These are phyloP conservation scores for Sinopyrophorus schimmeli DNA, from an alignment of 2,888 invertebrate genomes.

Conservation along the genomic window DNA sequence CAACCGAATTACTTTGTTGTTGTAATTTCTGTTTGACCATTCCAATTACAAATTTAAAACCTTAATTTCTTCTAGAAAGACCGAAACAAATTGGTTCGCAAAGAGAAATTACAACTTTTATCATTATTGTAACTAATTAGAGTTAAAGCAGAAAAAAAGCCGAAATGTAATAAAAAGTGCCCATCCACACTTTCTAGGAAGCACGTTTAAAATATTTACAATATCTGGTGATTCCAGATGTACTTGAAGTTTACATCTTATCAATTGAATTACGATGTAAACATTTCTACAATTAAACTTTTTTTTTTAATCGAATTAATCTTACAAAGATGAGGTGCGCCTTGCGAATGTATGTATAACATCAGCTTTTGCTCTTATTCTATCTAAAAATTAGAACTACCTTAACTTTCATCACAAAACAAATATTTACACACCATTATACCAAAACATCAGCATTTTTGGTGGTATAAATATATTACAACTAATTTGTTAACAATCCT, in stretches of 20 bases:
- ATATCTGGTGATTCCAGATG: slow-evolving; percentile 21
- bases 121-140: too few species aligned
- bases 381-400: too few species aligned
- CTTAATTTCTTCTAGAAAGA: too few species aligned
- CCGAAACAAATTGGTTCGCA: too few species aligned
- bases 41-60: too few species aligned
- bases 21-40: too few species aligned
- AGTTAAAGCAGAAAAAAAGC: too few species aligned
- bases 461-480: slow-evolving; percentile 11
- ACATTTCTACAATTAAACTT: slow-evolving; percentile 6
- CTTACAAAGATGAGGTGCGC: slow-evolving; percentile 3
- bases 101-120: too few species aligned
- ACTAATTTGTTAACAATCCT: slow-evolving; percentile 8
- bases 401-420: slow-evolving; percentile 6
- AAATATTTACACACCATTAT: slow-evolving; percentile 3
- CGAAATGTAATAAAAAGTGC: slow-evolving; percentile 20
- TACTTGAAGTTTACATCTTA: slow-evolving; percentile 13
- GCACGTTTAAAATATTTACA: slow-evolving; percentile 35
- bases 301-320: slow-evolving; percentile 4
- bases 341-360: too few species aligned
- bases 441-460: slow-evolving; percentile 4
- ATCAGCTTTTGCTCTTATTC: too few species aligned
- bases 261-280: slow-evolving; percentile 7
- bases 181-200: slow-evolving; percentile 31
- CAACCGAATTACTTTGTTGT: slow-evolving; percentile 8